Evolutionary conservation across 1,140 invertebrate genomes (phyloP).

Genomic region (Euschistus heros): DNA sequence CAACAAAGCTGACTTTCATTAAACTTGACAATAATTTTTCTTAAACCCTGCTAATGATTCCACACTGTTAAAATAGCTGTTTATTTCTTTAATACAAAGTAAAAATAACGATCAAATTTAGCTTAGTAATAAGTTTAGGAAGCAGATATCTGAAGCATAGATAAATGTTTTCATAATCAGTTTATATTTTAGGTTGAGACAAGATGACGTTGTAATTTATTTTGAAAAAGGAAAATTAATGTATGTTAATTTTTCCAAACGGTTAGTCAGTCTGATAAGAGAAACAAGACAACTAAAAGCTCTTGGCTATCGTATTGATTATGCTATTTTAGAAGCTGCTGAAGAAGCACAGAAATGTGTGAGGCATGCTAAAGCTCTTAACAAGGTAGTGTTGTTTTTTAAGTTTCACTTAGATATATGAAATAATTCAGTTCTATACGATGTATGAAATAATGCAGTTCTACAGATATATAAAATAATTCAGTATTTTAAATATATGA

Average conservation of each 20-base stretch:
- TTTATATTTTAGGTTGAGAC: slow-evolving; percentile 45
- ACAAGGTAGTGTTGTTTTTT: slow-evolving; percentile 49
- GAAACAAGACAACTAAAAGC: slow-evolving; percentile 73
- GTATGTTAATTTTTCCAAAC: slow-evolving; percentile 76
- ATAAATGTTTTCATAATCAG: slow-evolving; percentile 20
- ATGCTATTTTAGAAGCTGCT: slow-evolving; percentile 51
- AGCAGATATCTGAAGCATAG: neutral
- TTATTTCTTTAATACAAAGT: neutral
- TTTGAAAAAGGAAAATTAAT: slow-evolving; percentile 63
- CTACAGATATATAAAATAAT: no score
- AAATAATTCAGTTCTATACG: no score
- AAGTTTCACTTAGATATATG: neutral
- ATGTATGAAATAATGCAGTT: no score
- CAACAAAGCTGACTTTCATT: no score
- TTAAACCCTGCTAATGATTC: no score
- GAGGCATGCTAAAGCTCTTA: slow-evolving; percentile 67
- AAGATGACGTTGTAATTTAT: slow-evolving; percentile 62
- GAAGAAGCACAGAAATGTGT: slow-evolving; percentile 60
- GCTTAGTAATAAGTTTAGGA: neutral
- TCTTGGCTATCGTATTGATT: slow-evolving; percentile 67
- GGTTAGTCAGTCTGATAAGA: slow-evolving; percentile 63
- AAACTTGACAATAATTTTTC: no score
- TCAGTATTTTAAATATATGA: no score
- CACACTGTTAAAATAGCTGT: no score
- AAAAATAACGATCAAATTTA: neutral